phyloP scores from a whole-genome alignment of 2,113 vertebrate genomes.

The Dicentrarchus labrax region DNA sequence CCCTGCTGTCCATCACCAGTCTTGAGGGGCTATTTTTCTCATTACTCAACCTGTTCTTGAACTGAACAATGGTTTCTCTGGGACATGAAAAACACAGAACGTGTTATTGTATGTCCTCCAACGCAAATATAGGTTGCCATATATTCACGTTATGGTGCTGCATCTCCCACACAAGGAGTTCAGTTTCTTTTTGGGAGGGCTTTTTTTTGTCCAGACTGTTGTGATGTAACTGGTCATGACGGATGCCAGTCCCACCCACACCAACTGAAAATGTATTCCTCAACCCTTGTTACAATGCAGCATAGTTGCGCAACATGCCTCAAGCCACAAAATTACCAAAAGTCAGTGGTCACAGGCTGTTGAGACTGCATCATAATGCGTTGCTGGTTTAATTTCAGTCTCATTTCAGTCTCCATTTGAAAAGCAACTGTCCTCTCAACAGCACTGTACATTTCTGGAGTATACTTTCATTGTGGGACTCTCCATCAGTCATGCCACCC shows the following conservation, averaged over 20 bases:
- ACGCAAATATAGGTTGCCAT: not conserved
- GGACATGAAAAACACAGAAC: slow-evolving; percentile 15
- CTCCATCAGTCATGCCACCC: slow-evolving; percentile 20
- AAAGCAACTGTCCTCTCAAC: slow-evolving; percentile 11
- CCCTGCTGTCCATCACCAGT: not conserved
- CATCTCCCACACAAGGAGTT: slow-evolving; percentile 13
- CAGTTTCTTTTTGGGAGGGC: not conserved
- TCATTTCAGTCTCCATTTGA: slow-evolving; percentile 25
- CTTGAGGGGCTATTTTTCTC: not conserved
- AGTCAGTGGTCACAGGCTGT: not conserved
- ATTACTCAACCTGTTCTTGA: not conserved
- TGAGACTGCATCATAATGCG: slow-evolving; percentile 8
- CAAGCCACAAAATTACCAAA: slow-evolving; percentile 13
- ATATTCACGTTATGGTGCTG: slow-evolving; percentile 23
- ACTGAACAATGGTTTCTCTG: slow-evolving; percentile 9
- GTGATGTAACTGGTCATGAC: slow-evolving; percentile 18
- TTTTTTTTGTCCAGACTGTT: slow-evolving; percentile 6
- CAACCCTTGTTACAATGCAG: not conserved
- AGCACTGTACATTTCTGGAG: slow-evolving; percentile 13
- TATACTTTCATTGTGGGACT: slow-evolving; percentile 14
- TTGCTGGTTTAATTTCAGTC: slow-evolving; percentile 25
- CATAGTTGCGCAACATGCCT: not conserved
- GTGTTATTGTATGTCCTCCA: slow-evolving; percentile 23
- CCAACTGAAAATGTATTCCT: slow-evolving; percentile 23
- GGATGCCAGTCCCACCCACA: slow-evolving; percentile 2